Base-by-base conservation (phyloP, 92 coral and sea anemone species). In the Phymanthus crucifer region DNA sequence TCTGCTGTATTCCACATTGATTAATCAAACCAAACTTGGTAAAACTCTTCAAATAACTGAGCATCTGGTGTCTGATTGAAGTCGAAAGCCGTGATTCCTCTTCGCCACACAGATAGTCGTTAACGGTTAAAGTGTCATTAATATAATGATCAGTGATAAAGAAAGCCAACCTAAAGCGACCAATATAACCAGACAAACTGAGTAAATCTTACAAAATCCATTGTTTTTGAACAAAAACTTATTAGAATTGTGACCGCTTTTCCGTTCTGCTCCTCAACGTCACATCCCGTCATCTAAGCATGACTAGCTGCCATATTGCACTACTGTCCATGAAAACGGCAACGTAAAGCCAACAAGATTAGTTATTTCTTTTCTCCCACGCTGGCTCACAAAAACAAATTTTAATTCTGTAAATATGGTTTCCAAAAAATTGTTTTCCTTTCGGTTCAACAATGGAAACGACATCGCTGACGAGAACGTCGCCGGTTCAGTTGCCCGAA, bases 221-320 rank as follows among this genome's bases (percentile, higher is more conserved):
- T 61, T 61, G 68, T 61, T 24, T 61, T 61, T n/a, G 12, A 27
- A 61, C 68, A 61, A 61, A 61, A 61, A 61, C 35, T 61, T 29
- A 61, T 61, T 61, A 27, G 68, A 29, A 26, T 61, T 61, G 13
- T 61, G 68, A 61, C 32, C 68, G 68, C 68, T 61, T 77, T 77
- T 77, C 81, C 81, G 81, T 77, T 77, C 24, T 6, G 26, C 11
- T 4, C 19, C 29, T 11, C 47, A 37, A 36, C 81, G 81, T 77
- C 81, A 77, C 27, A 77, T 77, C 81, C 81, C 81, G 81, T 77
- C 40, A 54, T 31, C 32, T 58, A 50, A 40, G 8, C 23, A 31
- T 45, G 37, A 50, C 64, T 43, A 34, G 32, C 38, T 33, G 24
- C 61, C 74, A 67, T 64, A 64, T 4, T 29, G 3, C 34, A 61